A percentile compares a stretch with the other conserved stretches of the same genome.
These are phyloP conservation scores for Hydra vulgaris DNA, from an alignment of 30 jellyfish, hydroid and myxozoan genomes.

Conservation along the genomic window DNA sequence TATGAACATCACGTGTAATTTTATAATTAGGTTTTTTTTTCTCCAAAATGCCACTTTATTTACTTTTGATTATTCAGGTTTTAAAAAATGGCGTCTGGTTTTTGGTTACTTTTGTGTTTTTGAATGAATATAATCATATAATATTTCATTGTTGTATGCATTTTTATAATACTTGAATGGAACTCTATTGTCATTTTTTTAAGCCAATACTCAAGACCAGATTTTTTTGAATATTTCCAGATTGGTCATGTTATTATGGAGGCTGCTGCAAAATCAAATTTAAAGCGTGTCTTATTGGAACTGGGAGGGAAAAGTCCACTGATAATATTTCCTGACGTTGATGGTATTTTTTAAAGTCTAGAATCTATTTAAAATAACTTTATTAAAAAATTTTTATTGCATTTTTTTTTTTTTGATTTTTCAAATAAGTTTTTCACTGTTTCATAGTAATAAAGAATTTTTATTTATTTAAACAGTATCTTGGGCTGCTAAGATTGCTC, in stretches of 20 bases:
- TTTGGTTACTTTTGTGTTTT: too few species aligned
- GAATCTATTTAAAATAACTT: not conserved
- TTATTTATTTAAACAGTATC: conserved; percentile 32
- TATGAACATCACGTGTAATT: too few species aligned
- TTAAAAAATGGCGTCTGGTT: too few species aligned
- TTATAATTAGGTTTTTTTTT: too few species aligned
- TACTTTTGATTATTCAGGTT: too few species aligned
- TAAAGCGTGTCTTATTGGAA: conserved; percentile 79
- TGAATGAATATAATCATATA: too few species aligned
- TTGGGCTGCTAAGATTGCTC: conserved; percentile 89
- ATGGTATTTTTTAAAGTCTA: conserved; percentile 36
- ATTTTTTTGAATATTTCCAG: conserved; percentile 6
- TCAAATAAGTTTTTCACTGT: not conserved
- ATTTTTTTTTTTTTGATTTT: not conserved
- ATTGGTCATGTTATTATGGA: conserved; percentile 87
- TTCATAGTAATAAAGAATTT: not conserved
- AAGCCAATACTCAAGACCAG: not conserved
- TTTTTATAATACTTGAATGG: too few species aligned
- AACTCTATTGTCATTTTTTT: not conserved
- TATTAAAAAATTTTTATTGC: too few species aligned
- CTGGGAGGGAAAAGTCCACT: conserved; percentile 99
- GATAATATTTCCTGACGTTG: conserved; percentile 85
- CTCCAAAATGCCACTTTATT: too few species aligned
- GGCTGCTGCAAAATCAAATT: conserved; percentile 90
- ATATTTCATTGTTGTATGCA: too few species aligned